Percentiles rank a stretch among this genome's conserved stretches.
Evolutionary conservation across 2,113 vertebrate genomes (phyloP).

Genomic region (Bombycilla garrulus): DNA sequence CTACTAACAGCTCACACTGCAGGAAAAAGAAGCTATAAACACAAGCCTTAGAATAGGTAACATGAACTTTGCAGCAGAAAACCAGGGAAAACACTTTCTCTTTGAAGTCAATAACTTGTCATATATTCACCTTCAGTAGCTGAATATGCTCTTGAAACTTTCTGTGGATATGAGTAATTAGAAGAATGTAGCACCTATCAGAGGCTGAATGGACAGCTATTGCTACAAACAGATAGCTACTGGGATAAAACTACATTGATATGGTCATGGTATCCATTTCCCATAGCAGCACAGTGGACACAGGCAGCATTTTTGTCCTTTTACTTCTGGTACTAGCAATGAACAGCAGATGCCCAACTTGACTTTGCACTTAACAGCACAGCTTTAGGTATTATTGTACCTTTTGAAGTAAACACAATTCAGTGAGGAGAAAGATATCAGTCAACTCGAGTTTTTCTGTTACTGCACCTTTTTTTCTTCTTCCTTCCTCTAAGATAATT

Average conservation of each 20-base stretch:
- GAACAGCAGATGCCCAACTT: background rate
- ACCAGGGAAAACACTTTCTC: background rate
- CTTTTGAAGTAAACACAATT: background rate
- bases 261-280: background rate
- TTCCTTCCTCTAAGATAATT: background rate
- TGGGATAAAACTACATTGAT: background rate
- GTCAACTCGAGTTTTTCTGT: background rate
- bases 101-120: slow-evolving; percentile 5
- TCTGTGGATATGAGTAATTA: background rate
- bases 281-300: background rate
- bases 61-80: background rate
- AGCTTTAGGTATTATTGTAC: background rate
- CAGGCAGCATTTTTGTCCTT: background rate
- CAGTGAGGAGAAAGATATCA: background rate
- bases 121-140: slow-evolving; percentile 6
- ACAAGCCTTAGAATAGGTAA: background rate
- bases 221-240: background rate
- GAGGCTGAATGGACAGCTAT: background rate
- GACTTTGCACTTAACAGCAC: background rate
- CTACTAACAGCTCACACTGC: background rate
- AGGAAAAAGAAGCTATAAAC: background rate
- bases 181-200: background rate
- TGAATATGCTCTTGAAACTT: background rate
- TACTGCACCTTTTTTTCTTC: background rate
- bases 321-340: background rate